Evolutionary conservation across 2,888 invertebrate genomes (phyloP), one percentile per base, ranked within the genome.

Genomic region (Xiphydria camelus): DNA sequence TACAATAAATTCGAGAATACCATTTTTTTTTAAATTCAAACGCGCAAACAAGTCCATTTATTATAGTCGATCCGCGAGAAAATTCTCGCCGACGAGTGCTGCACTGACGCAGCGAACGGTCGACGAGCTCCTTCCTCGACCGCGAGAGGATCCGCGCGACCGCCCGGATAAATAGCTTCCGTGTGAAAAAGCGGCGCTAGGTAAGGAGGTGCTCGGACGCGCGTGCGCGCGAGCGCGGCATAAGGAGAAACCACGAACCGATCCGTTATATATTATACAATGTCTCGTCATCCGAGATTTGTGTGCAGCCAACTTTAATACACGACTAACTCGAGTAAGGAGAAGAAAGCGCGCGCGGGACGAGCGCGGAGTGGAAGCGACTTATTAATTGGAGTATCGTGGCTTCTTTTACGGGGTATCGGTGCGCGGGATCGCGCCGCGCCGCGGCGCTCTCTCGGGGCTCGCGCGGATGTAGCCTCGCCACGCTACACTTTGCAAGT

Each of bases 391-490:
- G 43, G 43, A 40, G 35, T 46, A 46, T 33, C 26, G 29, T 18
- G 42, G 26, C 40, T n/a, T n/a, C n/a, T n/a, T n/a, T n/a, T 31
- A 34, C 33, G 34, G 43, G 35, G 45, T 41, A 19, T 54, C 49
- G 51, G 45, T 54, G 49, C 48, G 45, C 41, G 49, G 29, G 33
- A 49, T 45, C 44, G 36, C 39, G 31, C 39, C 34, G 22, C 17
- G 9, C 25, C n/a, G 41, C 44, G 19, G 40, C 43, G 46, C 39
- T 18, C 42, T 39, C 45, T 40, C 35, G 32, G 41, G 20, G 36
- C 41, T 37, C 18, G 33, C 18, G 6, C 2, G 12, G 3, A n/a
- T n/a, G 10, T 26, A 26, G 26, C 26, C 26, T 4, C 26, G 10
- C 14, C 5, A 26, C 10, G 10, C 14, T 7, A 26, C 14, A 10